Conservation (phyloP, 2,888 invertebrate species). For the Mycalesis mineus region DNA sequence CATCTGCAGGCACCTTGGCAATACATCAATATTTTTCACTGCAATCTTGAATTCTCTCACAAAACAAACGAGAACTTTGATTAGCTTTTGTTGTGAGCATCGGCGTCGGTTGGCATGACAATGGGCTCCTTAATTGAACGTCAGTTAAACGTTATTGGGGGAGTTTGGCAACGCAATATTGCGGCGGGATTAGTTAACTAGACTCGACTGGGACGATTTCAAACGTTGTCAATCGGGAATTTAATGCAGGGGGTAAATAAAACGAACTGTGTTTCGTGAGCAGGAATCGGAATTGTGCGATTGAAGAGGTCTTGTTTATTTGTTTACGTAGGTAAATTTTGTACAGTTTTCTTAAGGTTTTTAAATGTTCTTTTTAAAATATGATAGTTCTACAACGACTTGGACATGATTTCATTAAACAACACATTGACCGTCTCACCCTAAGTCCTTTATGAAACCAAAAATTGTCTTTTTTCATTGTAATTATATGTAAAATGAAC, state of each 20-base stretch:
- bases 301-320: too few species aligned
- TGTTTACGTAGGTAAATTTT: too few species aligned
- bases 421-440: too few species aligned
- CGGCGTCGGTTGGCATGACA: conserved; percentile 50
- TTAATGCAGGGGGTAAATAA: not conserved
- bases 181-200: not conserved
- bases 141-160: conserved; percentile 43
- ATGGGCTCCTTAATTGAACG: conserved; percentile 42
- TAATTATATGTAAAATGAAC: too few species aligned
- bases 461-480: too few species aligned
- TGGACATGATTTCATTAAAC: too few species aligned
- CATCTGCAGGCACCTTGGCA: too few species aligned
- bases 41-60: not conserved
- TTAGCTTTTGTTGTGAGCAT: conserved; percentile 16
- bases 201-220: not conserved
- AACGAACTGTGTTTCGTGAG: not conserved
- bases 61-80: conserved; percentile 12
- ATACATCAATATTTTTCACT: not conserved
- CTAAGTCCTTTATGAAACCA: too few species aligned
- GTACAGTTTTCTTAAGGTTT: too few species aligned
- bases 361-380: too few species aligned
- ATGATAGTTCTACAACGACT: too few species aligned
- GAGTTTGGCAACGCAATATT: conserved; percentile 20
- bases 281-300: too few species aligned
- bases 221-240: not conserved